These are phyloP conservation scores for Lordiphosa fenestrarum DNA, from an alignment of 2,888 invertebrate genomes.

Conservation along the genomic window DNA sequence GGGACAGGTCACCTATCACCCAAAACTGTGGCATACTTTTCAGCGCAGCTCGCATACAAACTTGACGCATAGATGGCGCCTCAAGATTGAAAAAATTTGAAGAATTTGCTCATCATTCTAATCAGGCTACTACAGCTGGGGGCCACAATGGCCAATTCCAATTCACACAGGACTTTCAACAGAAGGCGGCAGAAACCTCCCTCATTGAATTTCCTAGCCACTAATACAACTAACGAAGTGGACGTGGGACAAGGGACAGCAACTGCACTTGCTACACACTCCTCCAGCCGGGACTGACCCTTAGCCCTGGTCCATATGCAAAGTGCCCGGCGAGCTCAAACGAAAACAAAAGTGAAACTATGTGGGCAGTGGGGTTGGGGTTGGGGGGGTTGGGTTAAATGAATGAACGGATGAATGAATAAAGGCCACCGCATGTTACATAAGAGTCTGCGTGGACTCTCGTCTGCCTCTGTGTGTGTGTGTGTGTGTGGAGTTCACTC, in stretches of 20 bases:
- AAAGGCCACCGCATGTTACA: slow-evolving; percentile 73
- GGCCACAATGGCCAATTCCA: too few relatives aligned
- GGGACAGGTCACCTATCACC: too few relatives aligned
- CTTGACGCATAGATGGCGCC: too few relatives aligned
- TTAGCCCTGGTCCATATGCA: slow-evolving; percentile 37
- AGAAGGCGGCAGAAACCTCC: slow-evolving; percentile 17
- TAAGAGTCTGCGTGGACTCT: slow-evolving; percentile 49
- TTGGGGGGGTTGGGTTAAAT: slow-evolving; percentile 45
- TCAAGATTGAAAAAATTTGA: too few relatives aligned
- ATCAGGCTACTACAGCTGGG: too few relatives aligned
- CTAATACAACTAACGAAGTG: slow-evolving; percentile 73
- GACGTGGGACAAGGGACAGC: slow-evolving; percentile 53
- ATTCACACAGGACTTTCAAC: slow-evolving; percentile 4
- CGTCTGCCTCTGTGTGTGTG: slow-evolving; percentile 18
- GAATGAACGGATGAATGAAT: slow-evolving; percentile 74
- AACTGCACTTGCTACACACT: slow-evolving; percentile 4
- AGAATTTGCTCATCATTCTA: too few relatives aligned
- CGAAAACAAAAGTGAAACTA: slow-evolving; percentile 72
- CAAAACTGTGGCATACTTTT: too few relatives aligned
- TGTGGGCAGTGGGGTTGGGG: slow-evolving; percentile 28
- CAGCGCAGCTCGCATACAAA: too few relatives aligned
- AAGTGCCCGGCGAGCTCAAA: slow-evolving; percentile 38
- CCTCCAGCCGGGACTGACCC: slow-evolving; percentile 1
- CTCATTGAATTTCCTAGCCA: slow-evolving; percentile 41
- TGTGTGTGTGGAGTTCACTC: slow-evolving; percentile 42